phyloP scores from a whole-genome alignment of 2,113 vertebrate species.

The Triplophysa tibetana region DNA sequence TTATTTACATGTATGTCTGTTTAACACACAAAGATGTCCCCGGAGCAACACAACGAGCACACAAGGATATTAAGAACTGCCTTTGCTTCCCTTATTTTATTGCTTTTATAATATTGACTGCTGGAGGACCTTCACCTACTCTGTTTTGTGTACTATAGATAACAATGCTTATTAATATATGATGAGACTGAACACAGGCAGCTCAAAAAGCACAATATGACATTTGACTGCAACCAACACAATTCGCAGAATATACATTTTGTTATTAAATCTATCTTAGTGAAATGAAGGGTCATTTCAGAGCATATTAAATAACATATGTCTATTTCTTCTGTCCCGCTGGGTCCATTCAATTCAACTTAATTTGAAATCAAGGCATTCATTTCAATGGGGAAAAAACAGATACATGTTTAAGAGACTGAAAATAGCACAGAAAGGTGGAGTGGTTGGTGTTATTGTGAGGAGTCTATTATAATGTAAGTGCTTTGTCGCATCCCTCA shows the following conservation, averaged over 20 bases:
- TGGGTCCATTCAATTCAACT: neutral
- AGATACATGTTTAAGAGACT: neutral
- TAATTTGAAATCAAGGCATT: neutral
- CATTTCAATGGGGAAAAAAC: slow-evolving; percentile 1
- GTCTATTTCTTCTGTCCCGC: neutral
- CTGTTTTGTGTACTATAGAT: slow-evolving; percentile 33
- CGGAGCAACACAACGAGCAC: slow-evolving; percentile 15
- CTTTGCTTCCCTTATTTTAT: slow-evolving; percentile 34
- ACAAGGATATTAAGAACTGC: slow-evolving; percentile 38
- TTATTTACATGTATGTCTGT: slow-evolving; percentile 21
- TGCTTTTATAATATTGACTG: slow-evolving; percentile 46
- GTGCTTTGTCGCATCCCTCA: neutral
- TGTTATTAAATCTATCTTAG: neutral
- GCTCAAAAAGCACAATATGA: neutral
- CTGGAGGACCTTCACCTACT: slow-evolving; percentile 18
- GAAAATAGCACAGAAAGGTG: neutral
- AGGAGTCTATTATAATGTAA: neutral
- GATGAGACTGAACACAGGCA: neutral
- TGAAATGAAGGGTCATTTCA: neutral
- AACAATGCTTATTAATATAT: slow-evolving; percentile 29
- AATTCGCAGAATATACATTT: neutral
- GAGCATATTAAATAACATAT: neutral
- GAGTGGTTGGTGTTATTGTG: slow-evolving; percentile 17
- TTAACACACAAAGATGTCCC: slow-evolving; percentile 22
- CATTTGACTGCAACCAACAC: neutral